Evolutionary conservation across 2,797 vertebrate species (phyloP).

Genomic region (Psittacula echo): DNA sequence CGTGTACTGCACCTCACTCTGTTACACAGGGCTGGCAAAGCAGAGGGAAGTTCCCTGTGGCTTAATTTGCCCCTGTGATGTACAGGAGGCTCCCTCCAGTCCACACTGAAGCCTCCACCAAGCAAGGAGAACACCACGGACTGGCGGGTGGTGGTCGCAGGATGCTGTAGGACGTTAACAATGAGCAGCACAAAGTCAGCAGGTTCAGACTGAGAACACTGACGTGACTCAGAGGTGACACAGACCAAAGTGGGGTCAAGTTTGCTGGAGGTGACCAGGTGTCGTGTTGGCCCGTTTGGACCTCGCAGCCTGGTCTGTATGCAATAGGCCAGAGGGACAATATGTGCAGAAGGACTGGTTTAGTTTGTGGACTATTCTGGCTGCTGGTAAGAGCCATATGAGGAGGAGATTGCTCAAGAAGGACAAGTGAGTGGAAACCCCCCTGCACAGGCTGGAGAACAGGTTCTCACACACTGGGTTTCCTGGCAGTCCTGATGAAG

Average conservation of each 20-base stretch:
- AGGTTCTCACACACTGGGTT: not conserved
- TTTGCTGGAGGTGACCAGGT: not conserved
- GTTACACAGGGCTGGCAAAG: not conserved
- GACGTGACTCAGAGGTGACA: not conserved
- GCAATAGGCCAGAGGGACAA: not conserved
- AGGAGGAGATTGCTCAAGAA: not conserved
- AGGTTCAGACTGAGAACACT: not conserved
- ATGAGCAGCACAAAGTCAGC: not conserved
- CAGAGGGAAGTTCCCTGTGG: not conserved
- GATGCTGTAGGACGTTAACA: not conserved
- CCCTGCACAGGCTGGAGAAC: not conserved
- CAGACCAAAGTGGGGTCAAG: not conserved
- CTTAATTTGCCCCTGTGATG: not conserved
- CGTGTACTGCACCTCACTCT: not conserved
- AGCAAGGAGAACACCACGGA: not conserved
- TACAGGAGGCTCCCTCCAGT: not conserved
- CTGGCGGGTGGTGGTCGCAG: not conserved
- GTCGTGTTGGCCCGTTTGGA: accelerated
- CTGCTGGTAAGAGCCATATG: not conserved
- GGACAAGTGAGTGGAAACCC: not conserved
- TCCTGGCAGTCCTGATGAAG: not conserved
- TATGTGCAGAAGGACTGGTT: not conserved
- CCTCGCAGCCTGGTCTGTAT: not conserved
- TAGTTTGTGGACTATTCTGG: not conserved
- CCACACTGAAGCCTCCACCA: not conserved